phyloP scores from a whole-genome alignment of 2,113 vertebrate species.

The Paramormyrops kingsleyae region DNA sequence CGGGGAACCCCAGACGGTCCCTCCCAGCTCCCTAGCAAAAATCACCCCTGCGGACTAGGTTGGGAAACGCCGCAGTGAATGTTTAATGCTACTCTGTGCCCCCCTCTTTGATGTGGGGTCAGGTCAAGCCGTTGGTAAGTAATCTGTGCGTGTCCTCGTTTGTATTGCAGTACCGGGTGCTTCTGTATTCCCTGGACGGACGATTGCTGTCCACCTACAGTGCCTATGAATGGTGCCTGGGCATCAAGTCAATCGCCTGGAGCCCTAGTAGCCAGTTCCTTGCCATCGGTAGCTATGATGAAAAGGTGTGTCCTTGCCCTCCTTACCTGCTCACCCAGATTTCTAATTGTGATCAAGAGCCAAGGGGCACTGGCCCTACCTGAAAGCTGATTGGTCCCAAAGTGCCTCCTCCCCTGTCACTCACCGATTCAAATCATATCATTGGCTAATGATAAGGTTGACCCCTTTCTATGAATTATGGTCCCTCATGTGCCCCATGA shows the following conservation, averaged over 20 bases:
- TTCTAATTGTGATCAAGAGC: background rate
- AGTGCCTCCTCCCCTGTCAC: background rate
- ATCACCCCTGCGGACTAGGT: background rate
- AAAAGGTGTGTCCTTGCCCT: slow-evolving; percentile 66
- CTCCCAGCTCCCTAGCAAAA: too few species aligned
- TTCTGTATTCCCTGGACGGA: slow-evolving; percentile 92
- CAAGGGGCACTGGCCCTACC: background rate
- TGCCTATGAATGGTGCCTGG: slow-evolving; percentile 90
- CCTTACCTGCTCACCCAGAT: background rate
- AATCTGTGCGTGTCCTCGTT: background rate
- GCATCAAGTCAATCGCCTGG: slow-evolving; percentile 81
- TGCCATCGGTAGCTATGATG: slow-evolving; percentile 89
- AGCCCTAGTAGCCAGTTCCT: slow-evolving; percentile 95
- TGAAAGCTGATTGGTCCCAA: background rate
- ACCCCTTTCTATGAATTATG: background rate
- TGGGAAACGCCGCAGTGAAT: background rate
- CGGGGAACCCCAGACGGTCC: background rate
- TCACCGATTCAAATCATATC: background rate
- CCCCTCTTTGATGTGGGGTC: background rate
- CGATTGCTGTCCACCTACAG: slow-evolving; percentile 72
- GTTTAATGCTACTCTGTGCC: background rate
- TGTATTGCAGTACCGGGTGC: slow-evolving; percentile 76
- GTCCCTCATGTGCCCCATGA: background rate
- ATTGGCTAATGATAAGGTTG: background rate
- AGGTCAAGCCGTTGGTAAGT: background rate